Evolutionary conservation across 2,797 vertebrate genomes (phyloP), one percentile per base, ranked within the genome.

Genomic region (Dallia pectoralis): DNA sequence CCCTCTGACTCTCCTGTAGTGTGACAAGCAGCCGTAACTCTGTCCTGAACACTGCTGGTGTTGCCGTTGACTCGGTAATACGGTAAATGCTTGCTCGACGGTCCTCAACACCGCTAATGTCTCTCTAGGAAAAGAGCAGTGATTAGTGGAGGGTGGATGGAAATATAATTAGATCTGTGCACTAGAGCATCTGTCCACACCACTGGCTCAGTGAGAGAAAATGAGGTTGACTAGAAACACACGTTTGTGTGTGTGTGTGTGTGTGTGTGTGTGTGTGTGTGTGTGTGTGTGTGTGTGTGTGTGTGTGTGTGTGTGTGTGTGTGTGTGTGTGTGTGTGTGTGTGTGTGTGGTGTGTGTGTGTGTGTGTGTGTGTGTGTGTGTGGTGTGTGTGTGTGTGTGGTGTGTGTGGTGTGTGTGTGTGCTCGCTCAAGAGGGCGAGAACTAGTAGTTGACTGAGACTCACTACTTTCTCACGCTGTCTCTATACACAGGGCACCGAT

Each of bases 151-250:
- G 53, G n/a, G 51, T 40, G 70, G 76, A 67, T 75, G 51, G 25
- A 69, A 75, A 67, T 75, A 73, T 68, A 77, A 75, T 84, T 82
- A 78, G 75, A 33, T 33, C 53, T 70, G 74, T 75, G 68, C 25
- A 30, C 68, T 51, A 29, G 19, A n/a, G 22, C 67, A 27, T 29
- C 67, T 32, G 67, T 69, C 47, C 51, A 67, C 66, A 53, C 19
- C 51, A 65, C 78, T 82, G 86, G 77, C 79, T 76, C 14, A 25
- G 74, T 80, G 70, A 82, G 53, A 81, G 81, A 82, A 78, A 70
- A 25, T 75, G 3, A 25, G 27, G 53, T 56, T 22, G 53, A 56
- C 22, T 11, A 63, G 61, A 32, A 12, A 32, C 61, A 63, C 29
- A 32, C 29, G 53, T 40, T 25, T 48, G 27, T 40, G 30, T 48